phyloP scores from a whole-genome alignment of 2,113 vertebrate species.

The Martes martes region DNA sequence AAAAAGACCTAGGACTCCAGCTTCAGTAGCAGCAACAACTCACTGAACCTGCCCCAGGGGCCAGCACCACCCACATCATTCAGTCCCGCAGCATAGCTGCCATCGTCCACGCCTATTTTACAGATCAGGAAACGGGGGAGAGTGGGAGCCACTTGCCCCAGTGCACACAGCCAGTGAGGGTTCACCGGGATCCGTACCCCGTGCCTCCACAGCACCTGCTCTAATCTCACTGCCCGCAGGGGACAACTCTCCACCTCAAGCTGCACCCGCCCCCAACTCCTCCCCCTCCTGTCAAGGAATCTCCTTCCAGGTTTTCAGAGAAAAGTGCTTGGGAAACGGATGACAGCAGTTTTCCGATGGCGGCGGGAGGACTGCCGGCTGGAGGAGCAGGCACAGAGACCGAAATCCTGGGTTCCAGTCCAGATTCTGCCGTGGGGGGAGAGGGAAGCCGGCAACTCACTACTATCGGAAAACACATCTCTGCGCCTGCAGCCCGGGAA shows the following conservation, averaged over 20 bases:
- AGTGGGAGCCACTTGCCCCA: not conserved
- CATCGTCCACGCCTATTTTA: not conserved
- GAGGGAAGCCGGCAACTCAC: not conserved
- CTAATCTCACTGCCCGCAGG: not conserved
- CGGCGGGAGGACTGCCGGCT: not conserved
- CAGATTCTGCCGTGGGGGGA: not conserved
- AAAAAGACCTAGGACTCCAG: not conserved
- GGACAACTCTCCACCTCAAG: not conserved
- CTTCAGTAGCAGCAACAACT: not conserved
- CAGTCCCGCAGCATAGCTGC: not conserved
- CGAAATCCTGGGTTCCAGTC: not conserved
- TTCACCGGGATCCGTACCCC: not conserved
- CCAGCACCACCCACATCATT: not conserved
- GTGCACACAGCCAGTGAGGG: not conserved
- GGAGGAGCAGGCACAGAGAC: not conserved
- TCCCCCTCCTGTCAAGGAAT: not conserved
- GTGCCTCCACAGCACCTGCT: too few species aligned
- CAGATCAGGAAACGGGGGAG: not conserved
- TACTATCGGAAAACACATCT: not conserved
- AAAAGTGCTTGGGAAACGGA: not conserved
- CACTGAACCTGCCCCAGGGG: not conserved
- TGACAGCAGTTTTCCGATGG: not conserved
- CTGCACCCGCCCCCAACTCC: not conserved
- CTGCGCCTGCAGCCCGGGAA: not conserved
- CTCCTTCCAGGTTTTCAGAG: not conserved